These are phyloP conservation scores for Diplogasteroides magnus DNA, from an alignment of 1,140 invertebrate species.

Conservation along the genomic window DNA sequence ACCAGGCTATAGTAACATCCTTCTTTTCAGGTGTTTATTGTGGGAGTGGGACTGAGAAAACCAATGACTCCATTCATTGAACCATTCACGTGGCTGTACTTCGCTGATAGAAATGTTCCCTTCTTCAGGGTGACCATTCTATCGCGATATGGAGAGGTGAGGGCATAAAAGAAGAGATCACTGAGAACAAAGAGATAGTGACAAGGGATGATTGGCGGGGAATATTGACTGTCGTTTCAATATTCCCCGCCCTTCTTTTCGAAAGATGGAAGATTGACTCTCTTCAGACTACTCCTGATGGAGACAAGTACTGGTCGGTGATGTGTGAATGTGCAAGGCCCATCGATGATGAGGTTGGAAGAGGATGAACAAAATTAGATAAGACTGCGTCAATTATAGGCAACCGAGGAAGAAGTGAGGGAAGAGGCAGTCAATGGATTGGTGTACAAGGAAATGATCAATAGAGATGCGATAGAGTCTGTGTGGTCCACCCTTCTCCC, in stretches of 20 bases:
- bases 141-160: constrained; percentile 37
- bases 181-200: background rate
- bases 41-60: constrained; percentile 49
- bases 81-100: constrained; percentile 55
- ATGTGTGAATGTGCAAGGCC: constrained; percentile 54
- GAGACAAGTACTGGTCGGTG: constrained; percentile 53
- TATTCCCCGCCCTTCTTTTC: background rate
- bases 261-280: background rate
- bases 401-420: constrained; percentile 51
- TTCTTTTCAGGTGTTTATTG: constrained; percentile 46
- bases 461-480: background rate
- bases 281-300: constrained; percentile 46
- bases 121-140: constrained; percentile 55
- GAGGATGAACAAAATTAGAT: background rate
- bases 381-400: constrained; percentile 18
- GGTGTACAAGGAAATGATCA: constrained; percentile 10
- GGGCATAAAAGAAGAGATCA: background rate
- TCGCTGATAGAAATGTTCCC: constrained; percentile 52
- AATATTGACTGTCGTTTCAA: too few relatives aligned
- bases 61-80: constrained; percentile 49
- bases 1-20: constrained; percentile 3
- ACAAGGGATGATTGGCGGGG: too few relatives aligned
- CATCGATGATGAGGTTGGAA: constrained; percentile 39
- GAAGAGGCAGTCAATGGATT: constrained; percentile 48
- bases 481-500: background rate